Evolutionary conservation across 2,888 invertebrate species (phyloP), one percentile per base, ranked within the genome.

Genomic region (Tiliacea aurago): DNA sequence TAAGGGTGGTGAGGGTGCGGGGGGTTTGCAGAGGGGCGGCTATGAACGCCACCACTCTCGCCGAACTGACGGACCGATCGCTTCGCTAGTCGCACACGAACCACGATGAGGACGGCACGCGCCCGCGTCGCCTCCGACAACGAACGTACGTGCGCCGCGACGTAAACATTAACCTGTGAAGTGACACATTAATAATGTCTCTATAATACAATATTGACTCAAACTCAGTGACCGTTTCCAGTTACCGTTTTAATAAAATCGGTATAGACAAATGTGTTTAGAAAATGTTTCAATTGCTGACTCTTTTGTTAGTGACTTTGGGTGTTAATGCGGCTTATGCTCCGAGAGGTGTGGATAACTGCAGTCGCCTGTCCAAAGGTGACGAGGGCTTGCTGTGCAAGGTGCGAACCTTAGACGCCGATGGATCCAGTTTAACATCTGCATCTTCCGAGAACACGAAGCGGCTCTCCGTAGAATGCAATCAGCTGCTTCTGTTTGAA

Each of bases 401-500:
- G 87, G 96, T 98, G 88, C 97, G 98, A 83, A 97, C 97, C 71
- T 97, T 98, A 82, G 98, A 98, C 87, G 97, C 97, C 58, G 97
- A 97, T 87, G 97, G 97, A 77, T 97, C 97, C 83, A 97, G 97
- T 91, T 95, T 97, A 84, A 96, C 96, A 90, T 95, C 97, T 80
- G 94, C 97, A 83, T 94, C 96, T 76, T 89, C 97, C 65, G 98
- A 98, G 90, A 97, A 97, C 68, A 98, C 98, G 56, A 97, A 98
- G 83, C 97, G 97, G 78, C 96, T 99, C 82, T 97, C 97, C 81
- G 96, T 99, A 78, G 97, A 97, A 89, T 99, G 99, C 94, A 98
- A 97, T 94, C 97, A 98, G 90, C 97, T 97, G 86, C 96, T 98
- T 87, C 97, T 98, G 81, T 98, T 98, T 91, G 98, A 98, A 96